Evolutionary conservation across 2,888 invertebrate genomes (phyloP).

Genomic region (Spicauda simplicius): DNA sequence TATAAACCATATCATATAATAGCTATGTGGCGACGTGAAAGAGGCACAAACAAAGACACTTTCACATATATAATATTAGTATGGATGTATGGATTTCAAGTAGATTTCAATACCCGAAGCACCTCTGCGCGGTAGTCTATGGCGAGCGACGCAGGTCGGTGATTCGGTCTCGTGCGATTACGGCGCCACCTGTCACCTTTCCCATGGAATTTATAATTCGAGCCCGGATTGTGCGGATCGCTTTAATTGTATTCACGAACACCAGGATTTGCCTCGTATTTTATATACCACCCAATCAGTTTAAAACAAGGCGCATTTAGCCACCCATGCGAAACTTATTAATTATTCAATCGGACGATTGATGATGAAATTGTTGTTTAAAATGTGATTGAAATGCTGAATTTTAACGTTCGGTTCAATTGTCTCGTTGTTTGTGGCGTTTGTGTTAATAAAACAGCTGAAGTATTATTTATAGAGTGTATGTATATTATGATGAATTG

Average conservation of each 20-base stretch:
- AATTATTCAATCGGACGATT: constrained; percentile 32
- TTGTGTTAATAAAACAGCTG: neutral
- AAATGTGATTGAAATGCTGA: constrained; percentile 3
- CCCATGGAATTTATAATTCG: constrained; percentile 80
- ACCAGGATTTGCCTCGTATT: constrained; percentile 67
- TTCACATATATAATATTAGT: too few relatives aligned
- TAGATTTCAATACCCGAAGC: neutral
- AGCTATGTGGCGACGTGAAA: too few relatives aligned
- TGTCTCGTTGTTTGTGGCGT: neutral
- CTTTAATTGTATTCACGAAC: constrained; percentile 78
- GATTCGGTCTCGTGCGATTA: constrained; percentile 63
- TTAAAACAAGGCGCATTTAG: constrained; percentile 26
- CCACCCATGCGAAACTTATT: constrained; percentile 33
- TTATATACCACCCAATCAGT: constrained; percentile 40
- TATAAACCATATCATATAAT: too few relatives aligned
- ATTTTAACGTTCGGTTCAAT: constrained; percentile 8
- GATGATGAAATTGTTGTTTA: constrained; percentile 21
- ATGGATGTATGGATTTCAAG: too few relatives aligned
- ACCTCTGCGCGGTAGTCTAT: constrained; percentile 18
- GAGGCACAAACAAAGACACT: too few relatives aligned
- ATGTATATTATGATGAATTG: too few relatives aligned
- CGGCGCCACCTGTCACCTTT: constrained; percentile 77
- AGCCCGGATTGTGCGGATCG: constrained; percentile 69
- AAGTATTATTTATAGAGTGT: neutral
- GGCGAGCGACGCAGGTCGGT: constrained; percentile 28